Conservation (phyloP, 2,113 vertebrate genomes). For the Ctenodactylus gundi region DNA sequence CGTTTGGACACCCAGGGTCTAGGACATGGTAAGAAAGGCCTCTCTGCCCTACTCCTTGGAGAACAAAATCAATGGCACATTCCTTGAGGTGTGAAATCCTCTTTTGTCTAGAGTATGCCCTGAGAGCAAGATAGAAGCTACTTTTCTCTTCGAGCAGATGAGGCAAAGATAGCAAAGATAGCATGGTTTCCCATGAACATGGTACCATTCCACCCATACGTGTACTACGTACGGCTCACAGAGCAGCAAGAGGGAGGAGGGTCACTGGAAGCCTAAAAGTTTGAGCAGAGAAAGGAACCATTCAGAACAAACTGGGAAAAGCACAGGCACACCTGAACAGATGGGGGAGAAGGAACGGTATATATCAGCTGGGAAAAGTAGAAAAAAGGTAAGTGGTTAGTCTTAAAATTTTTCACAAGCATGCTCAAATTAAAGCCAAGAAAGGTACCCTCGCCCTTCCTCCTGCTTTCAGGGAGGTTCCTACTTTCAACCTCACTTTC, state of each 20-base stretch:
- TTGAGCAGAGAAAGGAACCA: neutral
- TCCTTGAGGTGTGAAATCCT: neutral
- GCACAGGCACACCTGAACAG: neutral
- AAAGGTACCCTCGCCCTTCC: too few relatives aligned
- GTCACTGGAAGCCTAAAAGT: neutral
- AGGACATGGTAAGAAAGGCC: neutral
- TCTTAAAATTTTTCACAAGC: neutral
- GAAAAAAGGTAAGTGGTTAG: neutral
- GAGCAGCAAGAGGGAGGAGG: neutral
- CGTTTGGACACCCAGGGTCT: too few relatives aligned
- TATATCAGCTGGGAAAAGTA: neutral
- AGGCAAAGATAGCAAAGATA: neutral
- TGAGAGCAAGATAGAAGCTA: neutral
- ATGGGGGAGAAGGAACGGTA: neutral
- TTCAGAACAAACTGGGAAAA: neutral
- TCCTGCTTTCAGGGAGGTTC: too few relatives aligned
- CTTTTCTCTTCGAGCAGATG: neutral
- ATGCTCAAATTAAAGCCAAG: neutral
- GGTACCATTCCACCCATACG: neutral
- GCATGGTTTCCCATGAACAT: neutral
- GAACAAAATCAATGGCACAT: neutral
- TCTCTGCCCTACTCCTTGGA: neutral
- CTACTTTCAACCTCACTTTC: too few relatives aligned
- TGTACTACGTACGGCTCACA: accelerated
- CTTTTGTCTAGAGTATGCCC: neutral